Percentiles rank a stretch among this genome's conserved stretches.
Conservation (phyloP, 2,888 invertebrate species). For the Sinodicranocentrus sp. region DNA sequence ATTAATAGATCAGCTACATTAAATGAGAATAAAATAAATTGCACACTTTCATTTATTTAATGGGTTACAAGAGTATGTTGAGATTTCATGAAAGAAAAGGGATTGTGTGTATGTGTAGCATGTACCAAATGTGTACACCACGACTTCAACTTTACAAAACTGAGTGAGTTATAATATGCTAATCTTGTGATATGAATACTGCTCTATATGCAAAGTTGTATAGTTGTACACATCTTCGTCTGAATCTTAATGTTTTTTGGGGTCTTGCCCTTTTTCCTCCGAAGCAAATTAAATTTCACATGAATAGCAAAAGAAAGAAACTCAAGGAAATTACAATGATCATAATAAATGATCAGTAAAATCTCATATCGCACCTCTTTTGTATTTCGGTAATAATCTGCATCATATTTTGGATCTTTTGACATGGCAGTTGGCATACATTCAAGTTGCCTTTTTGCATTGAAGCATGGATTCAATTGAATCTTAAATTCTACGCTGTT, state of each 20-base stretch:
- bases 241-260: conserved; percentile 25
- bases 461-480: too few relatives aligned
- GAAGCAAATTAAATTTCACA: conserved; percentile 54
- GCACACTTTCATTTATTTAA: too few relatives aligned
- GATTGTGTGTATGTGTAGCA: too few relatives aligned
- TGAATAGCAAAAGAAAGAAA: conserved; percentile 28
- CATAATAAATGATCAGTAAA: neutral
- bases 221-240: conserved; percentile 6
- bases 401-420: conserved; percentile 48
- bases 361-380: conserved; percentile 32
- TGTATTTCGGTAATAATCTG: conserved; percentile 25
- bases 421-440: conserved; percentile 39
- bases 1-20: conserved; percentile 23
- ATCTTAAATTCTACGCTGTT: too few relatives aligned
- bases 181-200: too few relatives aligned
- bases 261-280: conserved; percentile 25
- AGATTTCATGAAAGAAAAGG: too few relatives aligned
- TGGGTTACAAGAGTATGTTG: too few relatives aligned
- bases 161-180: too few relatives aligned
- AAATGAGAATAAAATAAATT: conserved; percentile 7
- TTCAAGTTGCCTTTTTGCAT: neutral
- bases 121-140: too few relatives aligned
- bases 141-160: too few relatives aligned
- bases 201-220: too few relatives aligned
- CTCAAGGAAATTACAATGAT: neutral